A percentile compares a stretch with the other conserved stretches of the same genome.
These are phyloP conservation scores for Hydriomena furcata DNA, from an alignment of 2,888 invertebrate genomes.

Conservation along the genomic window DNA sequence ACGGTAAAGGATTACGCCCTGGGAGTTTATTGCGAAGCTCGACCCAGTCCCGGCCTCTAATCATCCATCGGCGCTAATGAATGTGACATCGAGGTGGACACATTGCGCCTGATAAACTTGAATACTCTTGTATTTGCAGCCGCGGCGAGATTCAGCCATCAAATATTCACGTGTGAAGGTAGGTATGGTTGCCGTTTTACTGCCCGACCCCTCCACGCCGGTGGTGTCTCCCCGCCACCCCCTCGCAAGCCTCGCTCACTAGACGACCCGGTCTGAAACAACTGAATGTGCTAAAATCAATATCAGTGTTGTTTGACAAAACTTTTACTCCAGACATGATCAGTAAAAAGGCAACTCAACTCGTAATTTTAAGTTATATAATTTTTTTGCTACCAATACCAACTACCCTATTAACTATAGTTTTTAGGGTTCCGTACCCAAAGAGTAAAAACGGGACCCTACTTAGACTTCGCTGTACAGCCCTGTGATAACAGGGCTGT, in stretches of 20 bases:
- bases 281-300: constrained; percentile 81
- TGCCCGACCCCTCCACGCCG: constrained; percentile 48
- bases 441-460: too few species aligned
- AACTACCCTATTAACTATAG: too few species aligned
- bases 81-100: constrained; percentile 45
- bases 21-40: constrained; percentile 41
- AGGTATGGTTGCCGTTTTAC: constrained; percentile 76
- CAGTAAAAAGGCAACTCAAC: too few species aligned
- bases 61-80: constrained; percentile 48
- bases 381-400: background rate
- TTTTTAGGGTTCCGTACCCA: too few species aligned
- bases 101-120: constrained; percentile 49
- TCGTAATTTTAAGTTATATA: too few species aligned
- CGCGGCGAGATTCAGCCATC: constrained; percentile 76
- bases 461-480: too few species aligned
- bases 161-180: constrained; percentile 81
- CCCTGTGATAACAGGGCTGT: too few species aligned
- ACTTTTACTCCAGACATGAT: constrained; percentile 49
- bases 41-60: constrained; percentile 37
- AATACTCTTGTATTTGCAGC: constrained; percentile 58
- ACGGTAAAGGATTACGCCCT: constrained; percentile 35
- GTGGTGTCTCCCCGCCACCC: constrained; percentile 35
- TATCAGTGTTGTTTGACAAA: constrained; percentile 74
- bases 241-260: constrained; percentile 51
- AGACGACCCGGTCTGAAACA: constrained; percentile 71